These are phyloP conservation scores for Cordilura impudica DNA, from an alignment of 2,888 invertebrate genomes.

Conservation along the genomic window DNA sequence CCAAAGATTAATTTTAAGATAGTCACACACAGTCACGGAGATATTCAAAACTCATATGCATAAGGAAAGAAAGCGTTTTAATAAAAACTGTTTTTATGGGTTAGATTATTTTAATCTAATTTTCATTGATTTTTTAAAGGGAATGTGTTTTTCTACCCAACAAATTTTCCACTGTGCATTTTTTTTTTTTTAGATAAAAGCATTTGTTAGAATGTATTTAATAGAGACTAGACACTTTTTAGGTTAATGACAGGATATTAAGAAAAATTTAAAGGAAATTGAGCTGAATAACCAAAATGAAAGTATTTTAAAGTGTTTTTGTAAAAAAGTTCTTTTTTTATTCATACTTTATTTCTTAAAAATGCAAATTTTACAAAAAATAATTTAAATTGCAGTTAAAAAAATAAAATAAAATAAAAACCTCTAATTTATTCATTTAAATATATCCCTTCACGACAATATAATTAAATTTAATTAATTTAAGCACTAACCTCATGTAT, in stretches of 20 bases:
- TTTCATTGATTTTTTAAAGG: no score
- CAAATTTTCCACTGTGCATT: no score
- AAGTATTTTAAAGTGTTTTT: background rate
- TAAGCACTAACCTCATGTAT: background rate
- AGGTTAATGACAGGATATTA: conserved; percentile 28
- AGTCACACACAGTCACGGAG: no score
- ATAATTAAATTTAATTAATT: background rate
- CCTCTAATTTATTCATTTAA: background rate
- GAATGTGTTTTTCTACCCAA: no score
- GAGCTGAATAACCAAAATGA: conserved; percentile 9
- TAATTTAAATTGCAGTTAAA: background rate
- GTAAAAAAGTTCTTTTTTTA: background rate
- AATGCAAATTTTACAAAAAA: background rate
- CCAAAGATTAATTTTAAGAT: no score
- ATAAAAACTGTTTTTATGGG: no score
- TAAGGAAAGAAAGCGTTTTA: no score
- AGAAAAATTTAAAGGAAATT: conserved; percentile 1
- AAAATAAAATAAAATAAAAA: background rate
- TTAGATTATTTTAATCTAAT: no score
- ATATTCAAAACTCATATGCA: no score
- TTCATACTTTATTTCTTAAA: background rate
- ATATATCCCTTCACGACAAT: no score
- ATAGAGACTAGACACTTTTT: conserved; percentile 12
- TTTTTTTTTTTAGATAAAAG: background rate
- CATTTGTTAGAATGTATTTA: background rate